Evolutionary conservation across 2,888 invertebrate species (phyloP).

Genomic region (Nomada fucata): DNA sequence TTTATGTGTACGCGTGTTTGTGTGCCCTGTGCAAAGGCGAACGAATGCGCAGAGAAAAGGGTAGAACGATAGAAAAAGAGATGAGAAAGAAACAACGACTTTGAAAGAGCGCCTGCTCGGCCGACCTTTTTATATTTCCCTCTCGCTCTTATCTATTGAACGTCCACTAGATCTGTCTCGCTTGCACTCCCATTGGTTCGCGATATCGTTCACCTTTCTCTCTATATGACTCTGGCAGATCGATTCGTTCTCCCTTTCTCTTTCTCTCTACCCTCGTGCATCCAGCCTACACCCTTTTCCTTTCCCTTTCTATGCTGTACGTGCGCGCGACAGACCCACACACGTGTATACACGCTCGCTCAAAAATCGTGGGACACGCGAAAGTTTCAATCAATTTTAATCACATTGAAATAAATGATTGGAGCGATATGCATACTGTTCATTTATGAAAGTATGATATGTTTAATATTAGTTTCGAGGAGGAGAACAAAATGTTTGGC

Average conservation of each 20-base stretch:
- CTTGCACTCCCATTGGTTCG: not conserved
- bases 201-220: conserved; percentile 33
- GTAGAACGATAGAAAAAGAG: not conserved
- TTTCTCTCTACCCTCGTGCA: conserved; percentile 28
- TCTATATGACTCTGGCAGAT: conserved; percentile 38
- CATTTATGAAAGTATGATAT: too few species aligned
- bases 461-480: too few species aligned
- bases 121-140: not conserved
- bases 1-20: not conserved
- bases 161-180: not conserved
- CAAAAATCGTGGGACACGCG: too few species aligned
- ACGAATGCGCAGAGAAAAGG: conserved; percentile 21
- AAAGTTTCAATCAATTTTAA: too few species aligned
- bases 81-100: conserved; percentile 33
- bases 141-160: not conserved
- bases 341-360: not conserved
- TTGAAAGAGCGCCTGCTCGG: conserved; percentile 40
- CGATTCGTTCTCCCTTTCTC: conserved; percentile 54
- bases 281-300: conserved; percentile 37
- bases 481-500: too few species aligned
- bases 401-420: too few species aligned
- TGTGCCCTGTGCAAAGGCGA: too few species aligned
- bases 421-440: too few species aligned
- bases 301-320: conserved; percentile 22
- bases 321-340: conserved; percentile 6